Conservation (phyloP, 1,140 invertebrate genomes). For the Mizuhopecten yessoensis region DNA sequence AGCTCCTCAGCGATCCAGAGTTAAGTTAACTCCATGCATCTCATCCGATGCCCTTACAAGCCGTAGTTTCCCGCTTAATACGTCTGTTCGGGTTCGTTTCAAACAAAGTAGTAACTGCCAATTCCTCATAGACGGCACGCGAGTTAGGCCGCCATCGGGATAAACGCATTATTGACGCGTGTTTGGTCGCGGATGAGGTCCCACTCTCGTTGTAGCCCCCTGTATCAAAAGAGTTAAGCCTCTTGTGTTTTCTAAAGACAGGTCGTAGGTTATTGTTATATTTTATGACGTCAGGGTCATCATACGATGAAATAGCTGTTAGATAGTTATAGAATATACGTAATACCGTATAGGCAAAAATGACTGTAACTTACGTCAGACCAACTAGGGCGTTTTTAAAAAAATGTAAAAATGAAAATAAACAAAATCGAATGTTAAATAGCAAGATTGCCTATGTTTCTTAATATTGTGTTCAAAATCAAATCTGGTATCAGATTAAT, state of each 20-base stretch:
- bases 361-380: too few species aligned
- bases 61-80: not conserved
- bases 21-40: not conserved
- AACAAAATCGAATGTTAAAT: too few species aligned
- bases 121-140: conserved; percentile 28
- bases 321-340: too few species aligned
- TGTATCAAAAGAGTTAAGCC: not conserved
- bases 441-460: too few species aligned
- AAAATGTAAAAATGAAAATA: too few species aligned
- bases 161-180: not conserved
- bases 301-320: too few species aligned
- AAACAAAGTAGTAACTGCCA: not conserved
- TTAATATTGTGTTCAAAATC: too few species aligned
- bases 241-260: not conserved
- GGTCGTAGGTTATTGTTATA: too few species aligned
- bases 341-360: too few species aligned
- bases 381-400: too few species aligned
- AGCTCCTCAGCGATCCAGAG: conserved; percentile 31
- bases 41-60: not conserved
- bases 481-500: too few species aligned
- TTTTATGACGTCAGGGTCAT: too few species aligned
- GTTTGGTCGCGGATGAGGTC: not conserved
- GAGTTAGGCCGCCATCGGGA: not conserved
- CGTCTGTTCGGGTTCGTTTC: not conserved
- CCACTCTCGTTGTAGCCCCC: not conserved